Conservation (phyloP, 2,797 vertebrate species). For the Cichlasoma orientale region DNA sequence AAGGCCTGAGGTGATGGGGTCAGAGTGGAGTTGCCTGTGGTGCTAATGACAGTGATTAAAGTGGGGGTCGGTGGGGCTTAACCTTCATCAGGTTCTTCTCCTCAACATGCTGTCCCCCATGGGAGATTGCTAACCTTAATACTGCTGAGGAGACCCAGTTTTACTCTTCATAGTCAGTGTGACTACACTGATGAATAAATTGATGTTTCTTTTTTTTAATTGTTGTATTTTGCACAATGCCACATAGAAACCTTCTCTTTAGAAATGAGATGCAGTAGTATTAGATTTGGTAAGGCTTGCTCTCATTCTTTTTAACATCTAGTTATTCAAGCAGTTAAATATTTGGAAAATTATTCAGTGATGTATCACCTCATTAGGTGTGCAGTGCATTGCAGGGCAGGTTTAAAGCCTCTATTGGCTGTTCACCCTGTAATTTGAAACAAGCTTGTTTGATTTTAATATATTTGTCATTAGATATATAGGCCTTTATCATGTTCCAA, state of each 20-base stretch:
- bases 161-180: not conserved
- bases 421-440: conserved; percentile 26
- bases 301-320: conserved; percentile 24
- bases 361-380: conserved; percentile 49
- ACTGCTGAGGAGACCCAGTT: conserved; percentile 17
- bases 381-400: not conserved
- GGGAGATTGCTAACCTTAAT: conserved; percentile 55
- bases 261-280: not conserved
- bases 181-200: not conserved
- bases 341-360: conserved; percentile 34
- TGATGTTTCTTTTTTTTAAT: not conserved
- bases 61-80: conserved; percentile 49
- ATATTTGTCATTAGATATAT: conserved; percentile 6
- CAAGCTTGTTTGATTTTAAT: conserved; percentile 6
- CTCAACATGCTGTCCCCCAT: conserved; percentile 33
- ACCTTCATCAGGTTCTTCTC: conserved; percentile 55
- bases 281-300: not conserved
- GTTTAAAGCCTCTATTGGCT: conserved; percentile 32
- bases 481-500: conserved; percentile 2
- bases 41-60: conserved; percentile 71
- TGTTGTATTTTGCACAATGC: not conserved
- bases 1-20: conserved; percentile 54
- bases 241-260: not conserved
- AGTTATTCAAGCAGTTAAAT: conserved; percentile 47
- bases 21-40: conserved; percentile 51